Evolutionary conservation across 2,888 invertebrate genomes (phyloP), one percentile per base, ranked within the genome.

Genomic region (Atethmia centrago): DNA sequence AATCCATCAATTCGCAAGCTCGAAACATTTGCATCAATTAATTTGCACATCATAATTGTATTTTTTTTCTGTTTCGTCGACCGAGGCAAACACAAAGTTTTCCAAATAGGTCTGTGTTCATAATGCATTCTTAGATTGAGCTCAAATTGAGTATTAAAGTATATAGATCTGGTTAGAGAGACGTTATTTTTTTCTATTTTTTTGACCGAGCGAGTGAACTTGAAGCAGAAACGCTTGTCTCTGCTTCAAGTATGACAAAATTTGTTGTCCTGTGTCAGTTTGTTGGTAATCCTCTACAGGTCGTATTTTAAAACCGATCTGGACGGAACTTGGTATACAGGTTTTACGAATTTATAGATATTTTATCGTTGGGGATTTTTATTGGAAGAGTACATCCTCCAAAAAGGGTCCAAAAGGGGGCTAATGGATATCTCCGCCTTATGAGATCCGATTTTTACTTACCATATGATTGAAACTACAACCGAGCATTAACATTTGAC

Each of bases 21-120:
- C 16, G 16, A n/a, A 76, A 80, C 70, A 79, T 87, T 82, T 82
- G 84, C 89, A 82, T 84, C 79, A 86, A 88, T 87, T 87, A 85
- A 72, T 79, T 80, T 55, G 64, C 69, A 71, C 66, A 68, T 63
- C 25, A 67, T 74, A 69, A 75, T 75, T 64, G 61, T 67, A 69
- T 65, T 40, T 81, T 76, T 66, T 77, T 86, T 76, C 4, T 67
- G 56, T 53, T 62, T 16, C 45, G 19, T 42, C 45, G 56, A 70
- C 65, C 28, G 68, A 66, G 14, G 16, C 62, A 51, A 65, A 59
- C 16, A 14, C 28, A 51, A 47, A 0, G 62, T 71, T 78, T 77
- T 85, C 40, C 49, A 55, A 66, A 69, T 65, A 10, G 36, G 58
- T 25, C 51, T 68, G 71, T 65, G 42, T 71, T 64, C 42, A 80